These are phyloP conservation scores for Zaprionus tsacasi DNA, from an alignment of 1,140 invertebrate genomes.

Conservation along the genomic window DNA sequence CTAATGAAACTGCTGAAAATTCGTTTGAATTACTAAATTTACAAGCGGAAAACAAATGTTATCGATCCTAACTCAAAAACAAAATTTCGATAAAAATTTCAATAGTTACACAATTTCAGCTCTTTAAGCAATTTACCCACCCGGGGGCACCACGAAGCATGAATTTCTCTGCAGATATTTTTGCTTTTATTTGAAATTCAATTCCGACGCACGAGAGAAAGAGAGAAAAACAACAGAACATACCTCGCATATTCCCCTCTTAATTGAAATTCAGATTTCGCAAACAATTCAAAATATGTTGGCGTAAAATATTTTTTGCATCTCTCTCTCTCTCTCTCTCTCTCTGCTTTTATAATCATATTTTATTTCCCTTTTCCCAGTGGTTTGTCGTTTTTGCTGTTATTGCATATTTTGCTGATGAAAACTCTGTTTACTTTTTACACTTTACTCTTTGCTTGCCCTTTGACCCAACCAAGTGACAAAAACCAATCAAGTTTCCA, in stretches of 20 bases:
- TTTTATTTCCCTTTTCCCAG: background rate
- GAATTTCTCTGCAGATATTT: background rate
- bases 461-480: conserved; percentile 20
- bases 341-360: background rate
- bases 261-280: conserved; percentile 3
- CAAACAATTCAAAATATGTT: conserved; percentile 5
- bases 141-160: background rate
- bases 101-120: too few relatives aligned
- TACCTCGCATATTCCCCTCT: background rate
- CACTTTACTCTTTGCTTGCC: background rate
- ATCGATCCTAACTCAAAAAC: background rate
- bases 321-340: background rate
- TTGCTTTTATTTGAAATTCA: conserved; percentile 2
- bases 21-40: too few relatives aligned
- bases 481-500: conserved; percentile 41
- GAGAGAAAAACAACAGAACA: background rate
- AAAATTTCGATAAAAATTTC: background rate
- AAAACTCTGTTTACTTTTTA: background rate
- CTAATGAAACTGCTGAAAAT: background rate
- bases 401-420: background rate
- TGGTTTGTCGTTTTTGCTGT: background rate
- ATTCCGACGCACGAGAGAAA: background rate
- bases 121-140: background rate
- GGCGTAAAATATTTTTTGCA: background rate
- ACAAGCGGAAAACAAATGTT: background rate